These are phyloP conservation scores for Apis dorsata DNA, from an alignment of 1,140 invertebrate species.

Conservation along the genomic window DNA sequence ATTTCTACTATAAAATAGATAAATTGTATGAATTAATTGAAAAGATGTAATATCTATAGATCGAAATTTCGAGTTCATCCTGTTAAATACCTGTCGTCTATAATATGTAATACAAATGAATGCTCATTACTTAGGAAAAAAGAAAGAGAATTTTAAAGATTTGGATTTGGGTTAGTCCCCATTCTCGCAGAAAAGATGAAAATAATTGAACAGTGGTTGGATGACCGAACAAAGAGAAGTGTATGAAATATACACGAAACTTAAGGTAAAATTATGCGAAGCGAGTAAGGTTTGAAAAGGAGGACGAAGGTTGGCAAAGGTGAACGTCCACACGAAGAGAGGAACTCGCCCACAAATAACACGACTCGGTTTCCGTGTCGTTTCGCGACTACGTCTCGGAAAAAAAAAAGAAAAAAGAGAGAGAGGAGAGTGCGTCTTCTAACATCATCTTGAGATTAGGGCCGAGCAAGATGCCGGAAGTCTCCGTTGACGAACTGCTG, in stretches of 20 bases:
- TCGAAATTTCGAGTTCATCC: too few species aligned
- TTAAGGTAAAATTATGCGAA: constrained; percentile 31
- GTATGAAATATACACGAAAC: background rate
- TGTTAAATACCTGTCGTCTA: too few species aligned
- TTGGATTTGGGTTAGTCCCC: too few species aligned
- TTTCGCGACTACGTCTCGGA: constrained; percentile 20
- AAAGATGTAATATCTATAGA: too few species aligned
- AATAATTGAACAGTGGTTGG: too few species aligned
- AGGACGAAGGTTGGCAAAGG: background rate
- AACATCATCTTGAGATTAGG: constrained; percentile 47
- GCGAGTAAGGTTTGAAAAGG: background rate
- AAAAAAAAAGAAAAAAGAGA: background rate
- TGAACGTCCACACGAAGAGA: constrained; percentile 26
- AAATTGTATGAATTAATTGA: too few species aligned
- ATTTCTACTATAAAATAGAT: too few species aligned
- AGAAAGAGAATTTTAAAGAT: too few species aligned
- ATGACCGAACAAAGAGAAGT: too few species aligned
- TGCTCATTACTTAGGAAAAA: too few species aligned
- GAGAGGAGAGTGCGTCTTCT: background rate
- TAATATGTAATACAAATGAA: too few species aligned
- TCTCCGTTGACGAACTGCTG: constrained; percentile 14
- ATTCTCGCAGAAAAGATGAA: too few species aligned
- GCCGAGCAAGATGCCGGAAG: constrained; percentile 32
- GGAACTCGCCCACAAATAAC: background rate
- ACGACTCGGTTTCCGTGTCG: background rate